Evolutionary conservation across 1,140 invertebrate species (phyloP), one percentile per base, ranked within the genome.

Genomic region (Chironomus striatipennis): DNA sequence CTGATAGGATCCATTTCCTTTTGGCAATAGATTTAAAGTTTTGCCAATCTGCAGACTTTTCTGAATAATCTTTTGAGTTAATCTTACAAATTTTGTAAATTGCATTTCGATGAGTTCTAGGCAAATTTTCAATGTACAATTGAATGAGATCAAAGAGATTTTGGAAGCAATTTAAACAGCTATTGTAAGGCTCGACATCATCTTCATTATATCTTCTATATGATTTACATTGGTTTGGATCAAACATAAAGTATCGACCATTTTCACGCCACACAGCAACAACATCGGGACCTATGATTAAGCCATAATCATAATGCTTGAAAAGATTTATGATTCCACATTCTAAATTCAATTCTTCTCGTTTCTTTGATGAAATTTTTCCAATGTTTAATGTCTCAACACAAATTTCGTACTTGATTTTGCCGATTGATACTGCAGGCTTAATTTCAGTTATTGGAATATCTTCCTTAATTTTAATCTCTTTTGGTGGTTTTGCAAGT

Each of bases 401-500:
- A 18, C 8, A 21, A 0, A 70, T 1, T 20, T 18, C 65, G 7
- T 18, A 18, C 7, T 70, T 70, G 20, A 70, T 7, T 1, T 70
- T 70, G n/a, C 65, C 65, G 20, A 70, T 20, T 21, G 17, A 18
- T 10, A 70, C 65, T 18, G 18, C 17, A 18, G 65, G 65, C 9
- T 20, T 15, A 21, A 70, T 70, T 21, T 70, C 65, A 70, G 65
- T 70, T 4, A 70, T 70, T 70, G 65, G 18, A 70, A 70, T 70
- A 8, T 70, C 65, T 57, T 57, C n/a, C 12, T 57, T 57, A n/a
- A n/a, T 1, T 57, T 57, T 12, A 20, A 70, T 70, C 18, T 70
- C 65, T 21, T 70, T 70, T 18, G 9, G 9, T 7, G 9, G 4
- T 7, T 18, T 70, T 70, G 17, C 7, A 6, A 57, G 9, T 20